Evolutionary conservation across 2,888 invertebrate genomes (phyloP).

Genomic region (Leucoma salicis): DNA sequence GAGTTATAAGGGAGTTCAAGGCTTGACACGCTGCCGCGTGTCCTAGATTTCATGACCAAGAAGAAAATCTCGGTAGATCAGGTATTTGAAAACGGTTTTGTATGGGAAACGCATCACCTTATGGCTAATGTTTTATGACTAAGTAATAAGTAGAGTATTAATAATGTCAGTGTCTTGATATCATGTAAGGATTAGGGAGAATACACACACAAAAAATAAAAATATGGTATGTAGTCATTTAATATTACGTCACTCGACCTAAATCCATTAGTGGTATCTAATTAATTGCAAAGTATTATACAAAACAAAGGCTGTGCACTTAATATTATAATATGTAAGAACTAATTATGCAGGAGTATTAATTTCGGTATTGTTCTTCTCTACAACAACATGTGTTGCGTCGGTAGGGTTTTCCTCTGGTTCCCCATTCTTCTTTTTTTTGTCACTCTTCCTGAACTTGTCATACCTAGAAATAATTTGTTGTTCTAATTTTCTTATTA

Average conservation of each 20-base stretch:
- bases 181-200: no score
- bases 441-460: slow-evolving; percentile 85
- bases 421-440: slow-evolving; percentile 71
- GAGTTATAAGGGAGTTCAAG: no score
- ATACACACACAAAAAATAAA: background rate
- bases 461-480: slow-evolving; percentile 74
- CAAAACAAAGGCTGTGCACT: background rate
- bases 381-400: slow-evolving; percentile 54
- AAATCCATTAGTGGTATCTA: slow-evolving; percentile 6
- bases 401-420: slow-evolving; percentile 59
- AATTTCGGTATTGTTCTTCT: slow-evolving; percentile 60
- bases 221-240: slow-evolving; percentile 6
- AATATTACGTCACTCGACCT: slow-evolving; percentile 10
- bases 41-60: no score
- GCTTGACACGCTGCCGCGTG: no score
- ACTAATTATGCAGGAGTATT: slow-evolving; percentile 48
- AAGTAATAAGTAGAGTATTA: no score
- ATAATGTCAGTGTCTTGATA: no score
- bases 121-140: no score
- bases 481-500: no score
- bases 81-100: no score
- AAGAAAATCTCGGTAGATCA: no score
- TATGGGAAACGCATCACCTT: no score
- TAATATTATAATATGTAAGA: background rate
- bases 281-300: background rate